Conservation (phyloP, 2,113 vertebrate species). For the Silurus glanis region DNA sequence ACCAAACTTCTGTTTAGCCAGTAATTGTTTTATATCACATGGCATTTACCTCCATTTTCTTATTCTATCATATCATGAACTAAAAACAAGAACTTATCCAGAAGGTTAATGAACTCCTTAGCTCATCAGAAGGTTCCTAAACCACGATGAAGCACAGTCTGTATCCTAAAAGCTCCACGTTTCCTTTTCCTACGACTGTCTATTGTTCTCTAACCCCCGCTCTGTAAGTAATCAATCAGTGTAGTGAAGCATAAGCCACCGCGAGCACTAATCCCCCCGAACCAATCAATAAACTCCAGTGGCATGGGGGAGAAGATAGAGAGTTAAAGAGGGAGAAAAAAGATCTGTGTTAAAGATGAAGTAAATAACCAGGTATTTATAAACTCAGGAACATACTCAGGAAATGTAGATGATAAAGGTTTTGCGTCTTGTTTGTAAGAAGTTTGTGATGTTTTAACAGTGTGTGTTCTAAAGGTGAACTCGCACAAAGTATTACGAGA, state of each 20-base stretch:
- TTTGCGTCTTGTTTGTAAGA: constrained; percentile 7
- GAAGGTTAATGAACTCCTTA: not conserved
- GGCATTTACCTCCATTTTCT: not conserved
- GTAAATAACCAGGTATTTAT: not conserved
- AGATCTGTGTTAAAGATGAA: not conserved
- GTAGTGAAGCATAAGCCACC: constrained; percentile 29
- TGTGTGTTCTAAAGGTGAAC: not conserved
- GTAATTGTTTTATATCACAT: not conserved
- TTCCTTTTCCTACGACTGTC: constrained; percentile 25
- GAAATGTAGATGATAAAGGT: constrained; percentile 1
- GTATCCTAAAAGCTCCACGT: not conserved
- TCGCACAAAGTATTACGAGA: not conserved
- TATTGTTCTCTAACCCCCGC: constrained; percentile 15
- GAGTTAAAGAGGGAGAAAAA: not conserved
- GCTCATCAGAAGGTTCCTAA: not conserved
- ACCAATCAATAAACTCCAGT: constrained; percentile 34
- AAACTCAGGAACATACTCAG: not conserved
- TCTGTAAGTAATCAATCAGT: constrained; percentile 43
- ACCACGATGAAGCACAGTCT: not conserved
- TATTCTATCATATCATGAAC: not conserved
- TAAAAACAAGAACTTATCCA: not conserved
- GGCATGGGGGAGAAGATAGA: not conserved
- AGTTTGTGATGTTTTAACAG: constrained; percentile 5
- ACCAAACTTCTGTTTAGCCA: not conserved
- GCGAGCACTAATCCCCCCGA: constrained; percentile 26